These are phyloP conservation scores for Heteronetta atricapilla DNA, from an alignment of 2,113 vertebrate genomes.

Conservation along the genomic window DNA sequence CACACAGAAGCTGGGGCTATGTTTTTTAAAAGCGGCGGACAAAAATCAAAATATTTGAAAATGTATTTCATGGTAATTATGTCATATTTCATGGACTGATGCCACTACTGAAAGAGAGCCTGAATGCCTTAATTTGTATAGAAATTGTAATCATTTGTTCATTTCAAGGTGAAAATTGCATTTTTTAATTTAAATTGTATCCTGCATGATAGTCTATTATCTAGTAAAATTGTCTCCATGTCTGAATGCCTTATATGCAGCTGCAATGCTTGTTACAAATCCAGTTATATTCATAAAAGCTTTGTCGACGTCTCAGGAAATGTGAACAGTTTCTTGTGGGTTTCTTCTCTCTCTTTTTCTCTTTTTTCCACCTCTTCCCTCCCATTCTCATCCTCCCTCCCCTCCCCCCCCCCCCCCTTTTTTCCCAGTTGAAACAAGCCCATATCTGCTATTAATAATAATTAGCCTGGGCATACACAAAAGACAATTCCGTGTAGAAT, in stretches of 20 bases:
- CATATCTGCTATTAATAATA: conserved; percentile 87
- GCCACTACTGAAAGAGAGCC: conserved; percentile 96
- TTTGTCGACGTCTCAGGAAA: conserved; percentile 89
- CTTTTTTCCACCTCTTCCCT: background rate
- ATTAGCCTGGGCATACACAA: conserved; percentile 76
- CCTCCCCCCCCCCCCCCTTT: background rate
- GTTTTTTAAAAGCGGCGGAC: conserved; percentile 93
- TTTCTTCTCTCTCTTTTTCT: background rate
- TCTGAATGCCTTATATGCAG: conserved; percentile 91
- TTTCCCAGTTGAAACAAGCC: conserved; percentile 67
- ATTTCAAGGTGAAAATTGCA: conserved; percentile 99
- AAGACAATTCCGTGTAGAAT: background rate
- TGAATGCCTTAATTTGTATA: conserved; percentile 99
- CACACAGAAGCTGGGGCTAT: conserved; percentile 86
- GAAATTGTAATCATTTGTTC: conserved; percentile 99
- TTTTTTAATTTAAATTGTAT: conserved; percentile 99
- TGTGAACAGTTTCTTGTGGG: conserved; percentile 75
- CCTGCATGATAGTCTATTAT: conserved; percentile 99
- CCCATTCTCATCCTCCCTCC: background rate
- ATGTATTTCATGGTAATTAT: conserved; percentile 99
- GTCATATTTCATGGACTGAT: conserved; percentile 99
- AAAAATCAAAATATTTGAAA: conserved; percentile 99
- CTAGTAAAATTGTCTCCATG: conserved; percentile 99
- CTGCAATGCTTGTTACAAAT: conserved; percentile 92
- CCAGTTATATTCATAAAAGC: conserved; percentile 95